Evolutionary conservation across 2,113 vertebrate genomes (phyloP).

Genomic region (Archilochus colubris): DNA sequence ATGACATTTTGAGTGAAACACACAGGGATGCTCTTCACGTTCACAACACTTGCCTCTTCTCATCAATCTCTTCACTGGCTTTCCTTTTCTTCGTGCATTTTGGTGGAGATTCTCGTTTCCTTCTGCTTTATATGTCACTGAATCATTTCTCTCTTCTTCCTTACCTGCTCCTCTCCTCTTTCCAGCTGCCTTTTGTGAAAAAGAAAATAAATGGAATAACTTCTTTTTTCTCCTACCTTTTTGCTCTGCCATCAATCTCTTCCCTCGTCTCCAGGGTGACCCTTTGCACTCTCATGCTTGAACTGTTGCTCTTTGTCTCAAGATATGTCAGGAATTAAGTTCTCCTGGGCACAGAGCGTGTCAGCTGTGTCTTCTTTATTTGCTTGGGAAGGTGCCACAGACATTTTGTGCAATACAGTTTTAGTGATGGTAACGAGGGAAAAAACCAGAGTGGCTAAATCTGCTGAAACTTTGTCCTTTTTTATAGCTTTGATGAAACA

Average conservation of each 20-base stretch:
- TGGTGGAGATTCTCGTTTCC: neutral
- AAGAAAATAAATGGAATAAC: neutral
- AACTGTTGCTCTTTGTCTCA: conserved; percentile 16
- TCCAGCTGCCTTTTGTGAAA: neutral
- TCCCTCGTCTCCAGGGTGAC: neutral
- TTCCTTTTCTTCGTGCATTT: neutral
- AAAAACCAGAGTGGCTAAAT: neutral
- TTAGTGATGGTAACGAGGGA: neutral
- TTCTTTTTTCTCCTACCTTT: neutral
- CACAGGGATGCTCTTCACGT: neutral
- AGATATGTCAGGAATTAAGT: conserved; percentile 10
- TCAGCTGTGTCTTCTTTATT: conserved; percentile 29
- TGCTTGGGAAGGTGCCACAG: neutral
- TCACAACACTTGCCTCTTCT: neutral
- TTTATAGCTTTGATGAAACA: neutral
- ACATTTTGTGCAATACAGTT: neutral
- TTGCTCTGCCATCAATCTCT: neutral
- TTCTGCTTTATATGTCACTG: neutral
- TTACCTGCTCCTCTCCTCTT: neutral
- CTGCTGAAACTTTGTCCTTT: neutral
- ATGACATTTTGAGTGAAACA: conserved; percentile 3
- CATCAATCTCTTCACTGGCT: neutral
- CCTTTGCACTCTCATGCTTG: neutral
- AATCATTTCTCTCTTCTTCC: neutral
- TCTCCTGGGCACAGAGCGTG: neutral